Evolutionary conservation across 2,888 invertebrate genomes (phyloP), one percentile per base, ranked within the genome.

Genomic region (Pecten maximus): DNA sequence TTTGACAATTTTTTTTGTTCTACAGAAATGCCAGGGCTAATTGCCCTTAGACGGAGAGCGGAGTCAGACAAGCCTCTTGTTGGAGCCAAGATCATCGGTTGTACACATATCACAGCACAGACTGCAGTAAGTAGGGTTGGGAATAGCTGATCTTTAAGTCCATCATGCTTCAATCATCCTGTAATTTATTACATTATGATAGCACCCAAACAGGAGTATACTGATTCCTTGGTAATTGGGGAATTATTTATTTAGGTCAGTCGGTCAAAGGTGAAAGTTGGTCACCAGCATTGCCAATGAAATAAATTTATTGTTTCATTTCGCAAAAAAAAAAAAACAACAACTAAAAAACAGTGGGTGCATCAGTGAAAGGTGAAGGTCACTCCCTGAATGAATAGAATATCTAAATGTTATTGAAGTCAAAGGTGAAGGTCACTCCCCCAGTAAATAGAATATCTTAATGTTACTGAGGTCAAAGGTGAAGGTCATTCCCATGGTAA

Each of bases 81-180:
- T 96, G 99, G 99, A 96, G 99, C 99, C 19, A 99, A 98, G 97
- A 98, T 99, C 93, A 99, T 99, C 89, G 99, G 99, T 50, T 99
- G 99, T 97, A 99, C 99, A 89, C 99, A 99, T 97, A 99, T 99
- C 95, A 99, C 99, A 97, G 99, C 99, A 87, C 99, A 99, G 97
- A 99, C 99, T 0, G 99, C 99, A 8, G 99, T 97, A 96, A 97
- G 97, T 95, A 91, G 19, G 19, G 15, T 4, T 54, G 19, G 44
- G 16, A 88, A 23, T 40, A 74, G n/a, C 35, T 8, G 8, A n/a
- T n/a, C 28, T 10, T 35, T 74, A 35, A 74, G 19, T 35, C 87
- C 15, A 16, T 87, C 10, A 16, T 39, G 35, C 40, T 87, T 87
- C 12, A 28, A 8, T 23, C 40, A 39, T 16, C 39, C 6, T 0